Conservation (phyloP, 2,113 vertebrate species). For the Tetrao urogallus region DNA sequence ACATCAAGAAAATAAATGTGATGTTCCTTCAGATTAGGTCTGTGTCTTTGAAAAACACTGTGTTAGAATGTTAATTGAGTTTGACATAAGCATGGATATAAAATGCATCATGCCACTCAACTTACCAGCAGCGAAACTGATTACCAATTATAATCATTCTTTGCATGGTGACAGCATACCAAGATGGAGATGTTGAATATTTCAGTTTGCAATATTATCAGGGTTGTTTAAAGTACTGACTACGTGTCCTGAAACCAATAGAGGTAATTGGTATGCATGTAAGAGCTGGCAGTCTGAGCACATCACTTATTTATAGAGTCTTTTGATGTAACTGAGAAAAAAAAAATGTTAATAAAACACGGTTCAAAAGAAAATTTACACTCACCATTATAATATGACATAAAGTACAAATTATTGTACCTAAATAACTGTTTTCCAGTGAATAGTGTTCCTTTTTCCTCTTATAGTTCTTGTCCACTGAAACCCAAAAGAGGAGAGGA, state of each 20-base stretch:
- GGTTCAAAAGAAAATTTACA: slow-evolving; percentile 84
- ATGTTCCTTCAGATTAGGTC: slow-evolving; percentile 76
- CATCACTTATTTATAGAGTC: slow-evolving; percentile 88
- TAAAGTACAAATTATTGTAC: slow-evolving; percentile 82
- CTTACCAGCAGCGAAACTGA: slow-evolving; percentile 82
- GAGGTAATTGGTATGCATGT: slow-evolving; percentile 87
- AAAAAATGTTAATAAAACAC: slow-evolving; percentile 83
- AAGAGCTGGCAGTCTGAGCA: slow-evolving; percentile 79
- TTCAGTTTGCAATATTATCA: slow-evolving; percentile 85
- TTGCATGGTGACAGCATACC: slow-evolving; percentile 81
- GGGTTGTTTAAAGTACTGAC: slow-evolving; percentile 85
- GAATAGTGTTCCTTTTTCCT: slow-evolving; percentile 66
- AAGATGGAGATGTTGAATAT: slow-evolving; percentile 86
- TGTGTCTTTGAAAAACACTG: slow-evolving; percentile 76
- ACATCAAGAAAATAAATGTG: slow-evolving; percentile 69
- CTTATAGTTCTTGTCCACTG: slow-evolving; percentile 59
- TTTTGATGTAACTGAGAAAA: slow-evolving; percentile 81
- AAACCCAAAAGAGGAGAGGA: slow-evolving; percentile 31
- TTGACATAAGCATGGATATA: slow-evolving; percentile 83
- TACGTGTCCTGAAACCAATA: slow-evolving; percentile 85
- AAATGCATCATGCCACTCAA: slow-evolving; percentile 82
- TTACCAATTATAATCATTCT: slow-evolving; percentile 86
- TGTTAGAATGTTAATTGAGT: slow-evolving; percentile 85
- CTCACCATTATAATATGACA: slow-evolving; percentile 79
- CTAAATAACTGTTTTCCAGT: slow-evolving; percentile 78